Base-by-base conservation (phyloP, 2,888 invertebrate genomes). In the Aphrophora alni region DNA sequence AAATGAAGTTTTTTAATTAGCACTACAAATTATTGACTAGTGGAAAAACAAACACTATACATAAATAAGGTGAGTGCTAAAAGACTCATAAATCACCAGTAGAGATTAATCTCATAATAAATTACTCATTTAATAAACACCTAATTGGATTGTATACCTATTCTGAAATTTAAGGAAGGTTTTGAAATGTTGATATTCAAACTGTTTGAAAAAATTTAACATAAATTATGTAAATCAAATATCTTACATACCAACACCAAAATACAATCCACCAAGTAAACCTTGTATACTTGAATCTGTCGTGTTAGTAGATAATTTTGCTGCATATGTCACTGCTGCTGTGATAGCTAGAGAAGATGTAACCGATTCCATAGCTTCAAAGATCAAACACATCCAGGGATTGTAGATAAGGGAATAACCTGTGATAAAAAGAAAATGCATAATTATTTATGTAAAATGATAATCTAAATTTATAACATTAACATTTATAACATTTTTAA, bases 211-310 rank as follows among this genome's bases (percentile, higher is more conserved):
- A n/a, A n/a, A n/a, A n/a, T n/a, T n/a, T n/a, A n/a, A n/a, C n/a
- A n/a, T n/a, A n/a, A n/a, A n/a, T n/a, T n/a, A n/a, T n/a, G n/a
- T n/a, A n/a, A n/a, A n/a, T n/a, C n/a, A n/a, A n/a, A 33, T 33
- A 5, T 33, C 24, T 33, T 81, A 86, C 89, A 87, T 87, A 93
- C 95, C 95, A 81, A 95, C 93, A 84, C 94, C 95, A 86, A 93
- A 95, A 87, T 95, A 95, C n/a, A 94, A 88, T 24, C 94, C 94
- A n/a, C 94, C 94, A 14, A 95, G 89, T 83, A 95, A 89, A 17
- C 94, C 95, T 87, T 95, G 95, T 83, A 95, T 92, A 17, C 93
- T 94, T 10, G 93, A 93, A 85, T 95, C 94, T 0, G 95, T 95
- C 68, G 93, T 92, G 75, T 92, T 91, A 2, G 93, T 93, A 0